Base-by-base conservation (phyloP, 2,888 invertebrate genomes). In the Encarsia formosa region DNA sequence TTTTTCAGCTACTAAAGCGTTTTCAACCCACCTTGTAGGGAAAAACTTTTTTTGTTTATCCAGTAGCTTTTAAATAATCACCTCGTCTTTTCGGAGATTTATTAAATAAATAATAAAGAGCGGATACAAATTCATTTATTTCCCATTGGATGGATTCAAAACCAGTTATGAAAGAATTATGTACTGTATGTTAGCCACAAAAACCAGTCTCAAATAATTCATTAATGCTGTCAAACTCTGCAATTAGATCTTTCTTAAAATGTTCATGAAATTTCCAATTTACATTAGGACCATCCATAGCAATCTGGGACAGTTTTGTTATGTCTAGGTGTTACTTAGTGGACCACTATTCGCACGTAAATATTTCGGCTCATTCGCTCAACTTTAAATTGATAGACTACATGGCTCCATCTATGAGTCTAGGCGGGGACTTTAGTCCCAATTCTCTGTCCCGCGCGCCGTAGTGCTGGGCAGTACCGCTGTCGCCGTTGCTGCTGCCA, bases 271-370 rank as follows among this genome's bases (percentile, higher is more conserved):
- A 29, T 18, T 26, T 37, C 11, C 19, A 46, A 19, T 46, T 37
- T 5, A 46, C 46, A 29, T 37, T 46, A 4, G 37, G 46, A 4
- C 46, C 37, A 46, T 46, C 37, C 37, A 46, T 46, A 18, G 46
- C 16, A 13, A 35, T 31, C 29, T 46, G 37, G 8, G 20, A n/a
- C 15, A 46, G n/a, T 19, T 46, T 26, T 37, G n/a, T n/a, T n/a
- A n/a, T n/a, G n/a, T n/a, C n/a, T n/a, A n/a, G n/a, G n/a, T n/a
- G n/a, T n/a, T n/a, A n/a, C n/a, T n/a, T n/a, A n/a, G n/a, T n/a
- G n/a, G n/a, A n/a, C n/a, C n/a, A n/a, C n/a, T n/a, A n/a, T n/a
- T n/a, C n/a, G n/a, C n/a, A n/a, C n/a, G n/a, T n/a, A n/a, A n/a
- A n/a, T n/a, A n/a, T n/a, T n/a, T n/a, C n/a, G n/a, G n/a, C n/a